Conservation (phyloP, 1,140 invertebrate species). For the Philaenus spumarius region DNA sequence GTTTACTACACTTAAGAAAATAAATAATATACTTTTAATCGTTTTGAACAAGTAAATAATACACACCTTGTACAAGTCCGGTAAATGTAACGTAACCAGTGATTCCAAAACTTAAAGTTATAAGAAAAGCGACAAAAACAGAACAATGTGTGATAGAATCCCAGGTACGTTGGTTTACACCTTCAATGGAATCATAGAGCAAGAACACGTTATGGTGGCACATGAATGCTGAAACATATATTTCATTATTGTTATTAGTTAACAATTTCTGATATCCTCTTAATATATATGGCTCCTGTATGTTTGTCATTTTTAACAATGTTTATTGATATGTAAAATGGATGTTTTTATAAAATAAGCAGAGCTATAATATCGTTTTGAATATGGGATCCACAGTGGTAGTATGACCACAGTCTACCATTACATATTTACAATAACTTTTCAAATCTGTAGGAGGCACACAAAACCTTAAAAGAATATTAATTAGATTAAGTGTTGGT, state of each 20-base stretch:
- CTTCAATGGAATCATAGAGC: slow-evolving; percentile 73
- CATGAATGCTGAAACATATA: slow-evolving; percentile 65
- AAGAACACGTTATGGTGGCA: slow-evolving; percentile 88
- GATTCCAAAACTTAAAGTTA: slow-evolving; percentile 66
- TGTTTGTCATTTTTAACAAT: too few species aligned
- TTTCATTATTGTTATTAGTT: neutral
- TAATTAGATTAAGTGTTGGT: too few species aligned
- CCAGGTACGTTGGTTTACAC: slow-evolving; percentile 71
- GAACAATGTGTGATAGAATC: slow-evolving; percentile 76
- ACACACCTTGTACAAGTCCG: slow-evolving; percentile 67
- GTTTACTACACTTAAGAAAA: neutral
- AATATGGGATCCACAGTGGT: too few species aligned
- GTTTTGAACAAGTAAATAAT: neutral
- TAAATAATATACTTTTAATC: slow-evolving; percentile 5
- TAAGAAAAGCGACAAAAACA: slow-evolving; percentile 61
- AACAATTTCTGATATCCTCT: too few species aligned
- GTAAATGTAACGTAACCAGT: slow-evolving; percentile 80
- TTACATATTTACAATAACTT: too few species aligned
- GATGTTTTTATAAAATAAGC: too few species aligned
- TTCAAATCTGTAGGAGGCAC: too few species aligned
- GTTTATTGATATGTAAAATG: too few species aligned
- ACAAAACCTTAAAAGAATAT: too few species aligned
- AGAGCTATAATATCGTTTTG: too few species aligned
- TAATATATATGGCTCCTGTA: too few species aligned
- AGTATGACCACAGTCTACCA: too few species aligned